Evolutionary conservation across 2,797 vertebrate genomes (phyloP).

Genomic region (Silurus lanzhouensis): DNA sequence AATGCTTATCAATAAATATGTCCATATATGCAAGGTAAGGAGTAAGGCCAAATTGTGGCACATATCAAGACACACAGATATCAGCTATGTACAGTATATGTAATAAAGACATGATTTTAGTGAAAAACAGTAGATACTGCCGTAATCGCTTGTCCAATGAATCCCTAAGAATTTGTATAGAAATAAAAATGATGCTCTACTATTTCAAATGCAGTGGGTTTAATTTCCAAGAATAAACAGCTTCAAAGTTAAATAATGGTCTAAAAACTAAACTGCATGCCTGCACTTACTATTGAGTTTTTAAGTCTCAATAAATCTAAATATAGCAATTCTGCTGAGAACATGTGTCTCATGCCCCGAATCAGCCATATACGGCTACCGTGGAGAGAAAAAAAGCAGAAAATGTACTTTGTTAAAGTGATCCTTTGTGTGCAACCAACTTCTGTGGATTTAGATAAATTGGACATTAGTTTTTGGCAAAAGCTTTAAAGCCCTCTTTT

Average conservation of each 20-base stretch:
- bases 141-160: background rate
- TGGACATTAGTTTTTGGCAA: constrained; percentile 66
- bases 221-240: background rate
- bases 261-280: background rate
- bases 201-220: background rate
- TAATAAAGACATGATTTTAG: background rate
- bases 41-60: background rate
- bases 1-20: background rate
- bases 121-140: background rate
- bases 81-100: background rate
- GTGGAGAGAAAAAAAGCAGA: constrained; percentile 52
- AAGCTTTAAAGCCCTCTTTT: constrained; percentile 39
- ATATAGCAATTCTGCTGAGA: constrained; percentile 17
- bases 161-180: background rate
- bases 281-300: constrained; percentile 6
- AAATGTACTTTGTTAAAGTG: constrained; percentile 67
- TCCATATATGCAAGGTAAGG: background rate
- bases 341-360: constrained; percentile 25
- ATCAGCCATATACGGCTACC: constrained; percentile 25
- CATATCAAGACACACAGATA: background rate
- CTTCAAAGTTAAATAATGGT: background rate
- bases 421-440: constrained; percentile 66
- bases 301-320: background rate
- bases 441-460: constrained; percentile 68
- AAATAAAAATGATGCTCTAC: background rate